These are phyloP conservation scores for Eolophus roseicapilla DNA, from an alignment of 2,113 vertebrate species.

Conservation along the genomic window DNA sequence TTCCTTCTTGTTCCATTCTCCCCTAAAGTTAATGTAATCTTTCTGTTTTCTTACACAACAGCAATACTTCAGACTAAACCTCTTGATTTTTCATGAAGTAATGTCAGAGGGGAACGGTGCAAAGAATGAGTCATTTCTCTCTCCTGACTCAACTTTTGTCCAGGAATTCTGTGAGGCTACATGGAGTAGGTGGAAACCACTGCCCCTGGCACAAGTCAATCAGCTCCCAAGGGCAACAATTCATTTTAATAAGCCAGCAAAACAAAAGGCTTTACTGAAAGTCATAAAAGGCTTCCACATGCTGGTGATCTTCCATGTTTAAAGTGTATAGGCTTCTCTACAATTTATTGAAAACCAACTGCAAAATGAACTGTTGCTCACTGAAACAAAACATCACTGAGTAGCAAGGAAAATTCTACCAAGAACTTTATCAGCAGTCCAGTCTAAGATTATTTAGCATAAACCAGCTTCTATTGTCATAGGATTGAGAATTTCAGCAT, in stretches of 20 bases:
- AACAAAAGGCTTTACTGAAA: not conserved
- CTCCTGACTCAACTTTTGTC: conserved; percentile 20
- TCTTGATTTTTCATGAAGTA: not conserved
- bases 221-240: not conserved
- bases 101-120: not conserved
- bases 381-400: not conserved
- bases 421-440: not conserved
- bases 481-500: not conserved
- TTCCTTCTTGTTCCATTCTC: not conserved
- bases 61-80: not conserved
- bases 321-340: not conserved
- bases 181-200: not conserved
- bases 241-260: not conserved
- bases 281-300: not conserved
- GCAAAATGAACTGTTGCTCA: not conserved
- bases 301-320: not conserved
- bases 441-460: not conserved
- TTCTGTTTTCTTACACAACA: not conserved
- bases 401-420: not conserved
- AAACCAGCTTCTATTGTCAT: not conserved
- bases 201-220: not conserved
- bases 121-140: conserved; percentile 24
- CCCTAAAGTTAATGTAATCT: not conserved
- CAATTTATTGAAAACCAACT: not conserved
- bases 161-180: not conserved